Evolutionary conservation across 2,113 vertebrate genomes (phyloP).

Genomic region (Holacanthus passer): DNA sequence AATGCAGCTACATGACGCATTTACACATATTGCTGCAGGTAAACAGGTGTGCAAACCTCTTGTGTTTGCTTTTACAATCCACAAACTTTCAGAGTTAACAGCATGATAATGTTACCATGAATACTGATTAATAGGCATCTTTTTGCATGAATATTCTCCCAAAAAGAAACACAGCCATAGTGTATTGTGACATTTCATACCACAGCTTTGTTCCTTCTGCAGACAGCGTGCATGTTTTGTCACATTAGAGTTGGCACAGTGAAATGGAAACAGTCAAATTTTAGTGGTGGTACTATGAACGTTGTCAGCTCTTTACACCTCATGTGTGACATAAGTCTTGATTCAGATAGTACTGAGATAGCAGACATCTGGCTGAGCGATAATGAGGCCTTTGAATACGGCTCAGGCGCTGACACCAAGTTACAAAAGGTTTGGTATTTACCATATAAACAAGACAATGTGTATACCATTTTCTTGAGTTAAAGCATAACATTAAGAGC

Average conservation of each 20-base stretch:
- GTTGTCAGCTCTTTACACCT: background rate
- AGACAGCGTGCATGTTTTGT: background rate
- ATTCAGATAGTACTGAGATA: background rate
- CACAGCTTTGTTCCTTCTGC: background rate
- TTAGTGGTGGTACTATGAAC: background rate
- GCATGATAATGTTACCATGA: background rate
- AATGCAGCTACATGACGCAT: background rate
- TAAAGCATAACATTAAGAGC: background rate
- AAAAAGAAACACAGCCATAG: background rate
- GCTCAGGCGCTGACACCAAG: background rate
- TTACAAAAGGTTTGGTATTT: background rate
- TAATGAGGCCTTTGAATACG: conserved; percentile 1
- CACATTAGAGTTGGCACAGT: background rate
- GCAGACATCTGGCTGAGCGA: conserved; percentile 3
- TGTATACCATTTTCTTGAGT: background rate
- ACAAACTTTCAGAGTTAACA: background rate
- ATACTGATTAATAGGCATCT: background rate
- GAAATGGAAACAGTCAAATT: background rate
- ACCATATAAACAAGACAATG: conserved; percentile 14
- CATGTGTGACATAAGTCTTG: background rate
- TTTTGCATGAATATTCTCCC: background rate
- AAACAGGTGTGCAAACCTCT: conserved; percentile 16
- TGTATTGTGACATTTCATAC: background rate
- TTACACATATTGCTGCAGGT: background rate
- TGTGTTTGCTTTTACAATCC: background rate